phyloP scores from a whole-genome alignment of 2,113 vertebrate genomes.

The Elephantulus edwardii region DNA sequence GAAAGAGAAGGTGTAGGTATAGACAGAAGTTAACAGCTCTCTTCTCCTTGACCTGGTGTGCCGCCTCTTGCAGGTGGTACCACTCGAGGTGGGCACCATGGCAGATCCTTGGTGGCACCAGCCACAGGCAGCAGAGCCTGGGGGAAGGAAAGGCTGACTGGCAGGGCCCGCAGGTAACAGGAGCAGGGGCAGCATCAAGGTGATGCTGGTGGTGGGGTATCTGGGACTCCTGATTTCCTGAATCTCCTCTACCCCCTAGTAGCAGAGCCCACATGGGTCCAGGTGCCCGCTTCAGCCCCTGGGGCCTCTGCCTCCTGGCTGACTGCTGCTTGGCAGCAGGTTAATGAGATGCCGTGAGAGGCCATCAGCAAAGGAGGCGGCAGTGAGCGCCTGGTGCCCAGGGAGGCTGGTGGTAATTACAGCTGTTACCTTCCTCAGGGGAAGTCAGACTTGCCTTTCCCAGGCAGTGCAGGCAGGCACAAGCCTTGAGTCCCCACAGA shows the following conservation, averaged over 20 bases:
- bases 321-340: conserved; percentile 26
- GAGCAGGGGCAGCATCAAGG: neutral
- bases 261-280: neutral
- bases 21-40: neutral
- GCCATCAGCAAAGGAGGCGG: conserved; percentile 27
- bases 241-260: neutral
- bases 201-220: too few species aligned
- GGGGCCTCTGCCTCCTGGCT: conserved; percentile 16
- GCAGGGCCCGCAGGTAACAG: conserved; percentile 94
- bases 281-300: neutral
- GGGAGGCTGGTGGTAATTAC: conserved; percentile 66
- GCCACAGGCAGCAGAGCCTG: conserved; percentile 91
- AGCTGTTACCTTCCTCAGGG: conserved; percentile 21
- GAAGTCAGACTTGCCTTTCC: conserved; percentile 60
- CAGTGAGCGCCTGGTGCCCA: conserved; percentile 19
- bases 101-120: conserved; percentile 80
- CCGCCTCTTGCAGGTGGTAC: conserved; percentile 84
- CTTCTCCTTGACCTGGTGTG: neutral
- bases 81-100: conserved; percentile 82
- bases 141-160: conserved; percentile 95
- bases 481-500: conserved; percentile 41
- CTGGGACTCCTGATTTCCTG: neutral
- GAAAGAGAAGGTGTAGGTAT: neutral
- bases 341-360: conserved; percentile 66
- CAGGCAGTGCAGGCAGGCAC: conserved; percentile 59